Conservation (phyloP, 2,113 vertebrate genomes). For the Peromyscus californicus region DNA sequence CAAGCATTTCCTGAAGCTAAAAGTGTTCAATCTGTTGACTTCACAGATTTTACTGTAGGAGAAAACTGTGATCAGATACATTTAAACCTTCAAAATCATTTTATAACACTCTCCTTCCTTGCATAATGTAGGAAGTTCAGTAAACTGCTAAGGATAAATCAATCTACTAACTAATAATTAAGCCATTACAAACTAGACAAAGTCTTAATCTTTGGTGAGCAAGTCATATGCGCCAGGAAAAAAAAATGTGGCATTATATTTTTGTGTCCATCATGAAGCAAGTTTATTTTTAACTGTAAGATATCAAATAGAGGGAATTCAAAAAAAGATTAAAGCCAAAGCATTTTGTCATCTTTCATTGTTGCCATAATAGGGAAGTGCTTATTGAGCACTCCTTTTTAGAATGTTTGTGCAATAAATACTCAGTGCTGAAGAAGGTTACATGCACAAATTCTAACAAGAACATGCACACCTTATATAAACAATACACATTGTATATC, state of each 20-base stretch:
- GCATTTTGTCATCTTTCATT: slow-evolving; percentile 26
- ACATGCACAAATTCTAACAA: not conserved
- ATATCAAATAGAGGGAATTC: slow-evolving; percentile 33
- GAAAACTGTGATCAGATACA: slow-evolving; percentile 55
- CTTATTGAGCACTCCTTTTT: not conserved
- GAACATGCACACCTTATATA: not conserved
- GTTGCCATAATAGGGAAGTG: not conserved
- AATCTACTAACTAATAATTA: not conserved
- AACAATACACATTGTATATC: not conserved
- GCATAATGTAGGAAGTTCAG: not conserved
- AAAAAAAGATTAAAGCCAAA: not conserved
- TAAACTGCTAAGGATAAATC: slow-evolving; percentile 13
- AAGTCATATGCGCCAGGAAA: not conserved
- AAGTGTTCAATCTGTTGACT: slow-evolving; percentile 76
- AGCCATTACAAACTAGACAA: not conserved
- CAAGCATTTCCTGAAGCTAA: slow-evolving; percentile 79
- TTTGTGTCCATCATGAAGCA: slow-evolving; percentile 32
- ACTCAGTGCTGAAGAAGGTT: not conserved
- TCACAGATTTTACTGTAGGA: slow-evolving; percentile 63
- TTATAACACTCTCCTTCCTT: slow-evolving; percentile 26
- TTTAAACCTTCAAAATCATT: slow-evolving; percentile 54
- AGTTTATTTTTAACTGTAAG: slow-evolving; percentile 41
- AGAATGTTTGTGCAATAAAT: not conserved
- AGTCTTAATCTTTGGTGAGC: slow-evolving; percentile 58
- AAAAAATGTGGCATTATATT: slow-evolving; percentile 46